A percentile compares a stretch with the other conserved stretches of the same genome.
Evolutionary conservation across 2,888 invertebrate species (phyloP).

Genomic region (Melipona bicolor): DNA sequence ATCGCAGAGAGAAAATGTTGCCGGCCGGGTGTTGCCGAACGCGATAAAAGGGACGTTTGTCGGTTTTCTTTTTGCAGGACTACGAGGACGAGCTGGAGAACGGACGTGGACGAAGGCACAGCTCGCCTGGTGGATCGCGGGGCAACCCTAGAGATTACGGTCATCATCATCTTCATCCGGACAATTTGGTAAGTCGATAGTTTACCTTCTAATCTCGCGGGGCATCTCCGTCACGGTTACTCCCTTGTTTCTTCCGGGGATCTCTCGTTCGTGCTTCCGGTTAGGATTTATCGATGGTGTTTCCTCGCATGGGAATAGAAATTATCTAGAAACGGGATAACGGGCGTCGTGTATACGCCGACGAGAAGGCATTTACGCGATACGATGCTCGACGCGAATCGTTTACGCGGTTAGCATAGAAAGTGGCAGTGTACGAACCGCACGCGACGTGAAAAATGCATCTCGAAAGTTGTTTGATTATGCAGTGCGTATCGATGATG

Average conservation of each 20-base stretch:
- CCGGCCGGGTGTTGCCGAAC: conserved; percentile 14
- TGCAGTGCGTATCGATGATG: background rate
- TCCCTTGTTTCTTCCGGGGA: conserved; percentile 10
- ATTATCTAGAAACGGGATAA: background rate
- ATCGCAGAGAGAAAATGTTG: background rate
- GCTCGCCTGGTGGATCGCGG: conserved; percentile 89
- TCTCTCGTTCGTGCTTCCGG: background rate
- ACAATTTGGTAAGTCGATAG: conserved; percentile 83
- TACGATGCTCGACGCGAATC: background rate
- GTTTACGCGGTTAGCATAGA: background rate
- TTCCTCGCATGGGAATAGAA: background rate
- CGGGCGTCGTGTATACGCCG: too few relatives aligned
- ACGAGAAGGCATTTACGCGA: background rate
- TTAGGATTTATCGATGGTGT: background rate
- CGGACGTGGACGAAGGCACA: conserved; percentile 88
- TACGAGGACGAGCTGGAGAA: conserved; percentile 89
- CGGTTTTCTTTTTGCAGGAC: conserved; percentile 85
- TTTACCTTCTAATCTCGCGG: background rate
- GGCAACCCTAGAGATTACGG: conserved; percentile 86
- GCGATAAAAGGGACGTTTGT: conserved; percentile 40
- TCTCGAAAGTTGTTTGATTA: background rate
- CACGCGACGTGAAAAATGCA: background rate
- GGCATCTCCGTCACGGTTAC: background rate
- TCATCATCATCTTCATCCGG: conserved; percentile 81
- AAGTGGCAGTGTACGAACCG: background rate